Percentiles rank a stretch among this genome's conserved stretches.
These are phyloP conservation scores for Xestia c-nigrum DNA, from an alignment of 2,888 invertebrate species.

Conservation along the genomic window DNA sequence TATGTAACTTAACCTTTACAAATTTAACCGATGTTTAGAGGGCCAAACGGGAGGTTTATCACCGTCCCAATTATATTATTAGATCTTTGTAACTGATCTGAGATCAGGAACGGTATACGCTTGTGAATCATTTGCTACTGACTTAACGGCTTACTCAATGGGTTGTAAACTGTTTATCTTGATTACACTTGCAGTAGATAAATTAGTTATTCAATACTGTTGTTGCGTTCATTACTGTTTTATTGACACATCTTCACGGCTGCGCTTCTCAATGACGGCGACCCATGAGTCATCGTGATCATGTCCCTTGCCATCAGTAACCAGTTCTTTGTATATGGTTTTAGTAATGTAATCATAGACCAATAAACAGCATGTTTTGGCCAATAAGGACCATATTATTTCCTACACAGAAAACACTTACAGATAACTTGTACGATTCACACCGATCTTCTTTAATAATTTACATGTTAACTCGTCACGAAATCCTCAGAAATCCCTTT, in stretches of 20 bases:
- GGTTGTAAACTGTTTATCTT: slow-evolving; percentile 35
- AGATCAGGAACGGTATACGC: slow-evolving; percentile 20
- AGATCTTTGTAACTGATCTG: slow-evolving; percentile 28
- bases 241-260: slow-evolving; percentile 16
- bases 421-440: slow-evolving; percentile 13
- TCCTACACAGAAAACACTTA: not conserved
- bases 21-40: slow-evolving; percentile 22
- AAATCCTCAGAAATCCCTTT: slow-evolving; percentile 65
- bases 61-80: slow-evolving; percentile 39
- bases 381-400: not conserved
- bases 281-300: not conserved
- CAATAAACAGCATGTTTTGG: not conserved
- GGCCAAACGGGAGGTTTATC: slow-evolving; percentile 52
- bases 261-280: slow-evolving; percentile 12
- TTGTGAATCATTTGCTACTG: slow-evolving; percentile 21
- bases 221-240: slow-evolving; percentile 29
- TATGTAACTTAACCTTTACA: slow-evolving; percentile 29
- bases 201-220: slow-evolving; percentile 41
- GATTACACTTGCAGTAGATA: slow-evolving; percentile 35
- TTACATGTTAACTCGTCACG: slow-evolving; percentile 50
- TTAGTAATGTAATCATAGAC: not conserved
- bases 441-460: slow-evolving; percentile 43
- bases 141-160: slow-evolving; percentile 27
- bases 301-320: not conserved
- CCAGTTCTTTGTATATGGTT: not conserved